phyloP scores from a whole-genome alignment of 2,113 vertebrate species.

The Nibea albiflora region DNA sequence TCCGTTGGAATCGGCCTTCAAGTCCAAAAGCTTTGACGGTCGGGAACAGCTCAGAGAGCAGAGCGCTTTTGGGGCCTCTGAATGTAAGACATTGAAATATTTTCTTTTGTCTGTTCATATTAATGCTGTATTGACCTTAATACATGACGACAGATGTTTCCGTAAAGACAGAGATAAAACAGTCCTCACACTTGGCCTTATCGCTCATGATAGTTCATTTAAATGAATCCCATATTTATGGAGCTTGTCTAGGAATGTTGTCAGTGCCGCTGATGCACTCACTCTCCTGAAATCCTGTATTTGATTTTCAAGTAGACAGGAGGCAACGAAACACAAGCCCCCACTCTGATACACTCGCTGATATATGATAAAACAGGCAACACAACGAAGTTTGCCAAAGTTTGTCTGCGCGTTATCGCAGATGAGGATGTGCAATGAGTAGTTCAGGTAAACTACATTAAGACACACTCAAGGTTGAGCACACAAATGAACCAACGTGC shows the following conservation, averaged over 20 bases:
- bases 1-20: constrained; percentile 89
- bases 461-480: too few species aligned
- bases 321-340: neutral
- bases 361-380: neutral
- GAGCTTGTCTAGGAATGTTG: too few species aligned
- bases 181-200: neutral
- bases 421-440: too few species aligned
- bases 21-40: constrained; percentile 89
- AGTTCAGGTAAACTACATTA: too few species aligned
- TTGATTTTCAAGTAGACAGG: neutral
- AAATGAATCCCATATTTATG: too few species aligned
- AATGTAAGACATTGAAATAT: constrained; percentile 71
- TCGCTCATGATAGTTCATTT: too few species aligned
- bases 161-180: neutral
- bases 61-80: constrained; percentile 63
- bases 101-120: neutral
- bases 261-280: neutral
- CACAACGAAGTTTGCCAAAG: neutral
- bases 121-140: neutral
- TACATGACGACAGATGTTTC: neutral
- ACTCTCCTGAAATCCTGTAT: neutral
- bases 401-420: too few species aligned
- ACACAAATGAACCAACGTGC: too few species aligned
- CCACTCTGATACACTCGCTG: neutral
- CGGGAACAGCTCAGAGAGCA: constrained; percentile 69